Evolutionary conservation across 2,888 invertebrate species (phyloP), one percentile per base, ranked within the genome.

Genomic region (Temnothorax rugatulus): DNA sequence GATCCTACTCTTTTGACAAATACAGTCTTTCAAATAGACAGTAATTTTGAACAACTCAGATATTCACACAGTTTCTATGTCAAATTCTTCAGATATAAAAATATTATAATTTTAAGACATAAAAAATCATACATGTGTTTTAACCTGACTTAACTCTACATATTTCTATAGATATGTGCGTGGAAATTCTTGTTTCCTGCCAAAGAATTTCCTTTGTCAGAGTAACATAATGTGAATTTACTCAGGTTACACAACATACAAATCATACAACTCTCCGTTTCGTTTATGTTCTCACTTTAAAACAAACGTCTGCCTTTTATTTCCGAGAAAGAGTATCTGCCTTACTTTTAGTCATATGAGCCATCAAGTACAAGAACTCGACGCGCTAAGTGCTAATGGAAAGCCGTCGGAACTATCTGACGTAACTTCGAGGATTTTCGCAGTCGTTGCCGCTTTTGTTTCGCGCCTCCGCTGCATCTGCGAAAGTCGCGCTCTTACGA

Each of bases 401-500:
- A 21, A 57, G 41, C 25, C 11, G 21, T 47, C 47, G 25, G 41
- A 29, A n/a, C 44, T 29, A 29, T 21, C 21, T 25, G 38, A 66
- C 15, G 66, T 13, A 52, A 66, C 79, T 21, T 25, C 29, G 15
- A 74, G 18, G 52, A 34, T 75, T 73, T 50, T n/a, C 41, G 61
- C 50, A 75, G 34, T 8, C 44, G 59, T 38, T 8, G 25, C 63
- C 25, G 52, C 73, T 61, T 71, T 82, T 75, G 75, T 82, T 75
- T 75, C 50, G 41, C 63, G 61, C 29, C 63, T 41, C 13, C 21
- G 71, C 52, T 52, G 50, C 69, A 47, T 81, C 57, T 44, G 79
- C 79, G 79, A 79, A 79, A 79, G 71, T 71, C 82, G 29, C 34
- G 52, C 25, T 64, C 21, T 59, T 79, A 76, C 75, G 76, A 74